Conservation (phyloP, 2,797 vertebrate genomes). For the Malacoraja senta region DNA sequence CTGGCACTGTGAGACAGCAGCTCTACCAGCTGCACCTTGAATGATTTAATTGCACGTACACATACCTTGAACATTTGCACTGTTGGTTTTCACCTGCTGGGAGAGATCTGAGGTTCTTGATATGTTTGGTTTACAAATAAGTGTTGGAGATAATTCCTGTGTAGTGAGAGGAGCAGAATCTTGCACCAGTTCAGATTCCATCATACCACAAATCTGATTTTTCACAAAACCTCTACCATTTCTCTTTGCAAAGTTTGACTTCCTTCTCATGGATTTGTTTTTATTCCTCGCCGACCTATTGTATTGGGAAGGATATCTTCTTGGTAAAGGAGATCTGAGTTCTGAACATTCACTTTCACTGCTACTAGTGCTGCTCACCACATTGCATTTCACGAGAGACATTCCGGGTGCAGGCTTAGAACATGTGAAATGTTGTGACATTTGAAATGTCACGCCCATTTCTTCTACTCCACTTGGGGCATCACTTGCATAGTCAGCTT, state of each 20-base stretch:
- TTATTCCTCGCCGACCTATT: constrained; percentile 28
- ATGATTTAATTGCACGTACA: not conserved
- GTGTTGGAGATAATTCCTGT: constrained; percentile 42
- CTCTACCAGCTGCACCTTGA: not conserved
- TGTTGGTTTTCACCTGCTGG: not conserved
- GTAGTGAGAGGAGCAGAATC: constrained; percentile 39
- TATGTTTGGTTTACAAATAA: constrained; percentile 41
- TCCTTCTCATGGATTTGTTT: not conserved
- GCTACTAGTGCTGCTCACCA: constrained; percentile 43
- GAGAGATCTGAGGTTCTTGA: not conserved
- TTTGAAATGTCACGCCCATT: constrained; percentile 13
- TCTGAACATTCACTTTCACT: constrained; percentile 43
- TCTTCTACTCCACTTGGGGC: constrained; percentile 51
- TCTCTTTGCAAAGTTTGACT: not conserved
- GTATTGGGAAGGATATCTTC: constrained; percentile 1
- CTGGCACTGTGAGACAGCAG: too few species aligned
- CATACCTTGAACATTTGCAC: constrained; percentile 14
- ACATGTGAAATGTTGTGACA: not conserved
- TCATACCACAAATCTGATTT: constrained; percentile 25
- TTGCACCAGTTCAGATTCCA: constrained; percentile 3
- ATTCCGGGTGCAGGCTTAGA: not conserved
- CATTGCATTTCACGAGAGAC: not conserved
- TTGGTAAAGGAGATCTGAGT: constrained; percentile 40
- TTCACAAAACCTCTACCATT: not conserved
- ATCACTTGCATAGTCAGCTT: constrained; percentile 53